Conservation (phyloP, 1,140 invertebrate genomes). For the Dreissena rostriformis region DNA sequence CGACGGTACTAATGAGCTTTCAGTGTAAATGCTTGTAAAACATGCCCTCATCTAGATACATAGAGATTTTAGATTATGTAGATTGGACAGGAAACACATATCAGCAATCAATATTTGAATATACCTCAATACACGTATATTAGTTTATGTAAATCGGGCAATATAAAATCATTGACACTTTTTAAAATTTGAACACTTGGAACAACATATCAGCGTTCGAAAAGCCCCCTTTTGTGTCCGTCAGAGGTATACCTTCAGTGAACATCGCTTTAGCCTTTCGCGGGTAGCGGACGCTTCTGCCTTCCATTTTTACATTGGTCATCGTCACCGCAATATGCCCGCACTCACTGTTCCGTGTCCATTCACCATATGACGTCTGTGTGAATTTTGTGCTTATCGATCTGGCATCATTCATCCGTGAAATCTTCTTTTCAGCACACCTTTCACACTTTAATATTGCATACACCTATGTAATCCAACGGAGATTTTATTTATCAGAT, state of each 20-base stretch:
- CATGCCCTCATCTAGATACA: no score
- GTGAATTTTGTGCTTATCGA: slow-evolving; percentile 71
- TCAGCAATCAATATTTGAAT: no score
- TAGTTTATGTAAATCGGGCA: no score
- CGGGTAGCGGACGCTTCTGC: neutral
- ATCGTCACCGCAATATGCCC: neutral
- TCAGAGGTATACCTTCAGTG: neutral
- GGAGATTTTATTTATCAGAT: no score
- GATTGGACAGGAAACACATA: no score
- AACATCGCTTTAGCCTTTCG: neutral
- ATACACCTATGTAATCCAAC: no score
- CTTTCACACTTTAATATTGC: slow-evolving; percentile 61
- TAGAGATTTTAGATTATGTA: no score
- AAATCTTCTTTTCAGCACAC: slow-evolving; percentile 69
- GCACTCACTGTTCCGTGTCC: slow-evolving; percentile 37
- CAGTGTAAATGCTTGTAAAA: no score
- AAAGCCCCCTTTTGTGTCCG: neutral
- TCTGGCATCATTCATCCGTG: slow-evolving; percentile 69
- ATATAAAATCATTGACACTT: no score
- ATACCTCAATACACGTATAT: no score
- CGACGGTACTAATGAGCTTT: no score
- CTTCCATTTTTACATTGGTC: neutral
- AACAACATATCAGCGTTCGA: neutral
- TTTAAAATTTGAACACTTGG: no score
- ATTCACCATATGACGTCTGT: slow-evolving; percentile 68